phyloP scores from a whole-genome alignment of 1,140 invertebrate species.

The Vollenhovia emeryi region DNA sequence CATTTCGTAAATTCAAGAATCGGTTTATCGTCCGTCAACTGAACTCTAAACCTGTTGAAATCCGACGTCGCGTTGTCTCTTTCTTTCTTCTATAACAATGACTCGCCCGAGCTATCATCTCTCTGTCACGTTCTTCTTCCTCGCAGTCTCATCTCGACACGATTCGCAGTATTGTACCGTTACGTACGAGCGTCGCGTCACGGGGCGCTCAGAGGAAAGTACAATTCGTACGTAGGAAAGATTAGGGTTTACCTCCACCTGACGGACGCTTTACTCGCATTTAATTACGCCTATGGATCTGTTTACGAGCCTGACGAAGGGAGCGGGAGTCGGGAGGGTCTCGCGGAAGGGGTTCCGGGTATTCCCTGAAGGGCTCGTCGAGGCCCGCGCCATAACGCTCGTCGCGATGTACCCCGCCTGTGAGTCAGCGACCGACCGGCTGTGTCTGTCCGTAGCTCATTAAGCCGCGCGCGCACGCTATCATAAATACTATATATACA shows the following conservation, averaged over 20 bases:
- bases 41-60: background rate
- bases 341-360: constrained; percentile 43
- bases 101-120: background rate
- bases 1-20: background rate
- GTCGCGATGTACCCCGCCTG: constrained; percentile 18
- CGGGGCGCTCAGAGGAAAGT: background rate
- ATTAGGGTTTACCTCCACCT: constrained; percentile 30
- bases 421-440: constrained; percentile 68
- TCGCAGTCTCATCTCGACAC: background rate
- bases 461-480: constrained; percentile 56
- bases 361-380: constrained; percentile 43
- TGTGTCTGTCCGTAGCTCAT: constrained; percentile 63
- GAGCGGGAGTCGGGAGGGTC: background rate
- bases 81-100: too few relatives aligned
- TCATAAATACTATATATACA: constrained; percentile 60
- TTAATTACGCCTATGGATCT: constrained; percentile 65
- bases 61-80: background rate
- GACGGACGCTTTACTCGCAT: constrained; percentile 52
- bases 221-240: constrained; percentile 41
- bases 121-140: background rate
- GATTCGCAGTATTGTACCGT: constrained; percentile 1
- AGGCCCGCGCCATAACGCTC: constrained; percentile 40
- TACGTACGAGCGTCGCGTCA: constrained; percentile 3
- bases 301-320: constrained; percentile 40
- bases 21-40: background rate